phyloP scores from a whole-genome alignment of 1,140 invertebrate species.

The Nixonia krombeini region DNA sequence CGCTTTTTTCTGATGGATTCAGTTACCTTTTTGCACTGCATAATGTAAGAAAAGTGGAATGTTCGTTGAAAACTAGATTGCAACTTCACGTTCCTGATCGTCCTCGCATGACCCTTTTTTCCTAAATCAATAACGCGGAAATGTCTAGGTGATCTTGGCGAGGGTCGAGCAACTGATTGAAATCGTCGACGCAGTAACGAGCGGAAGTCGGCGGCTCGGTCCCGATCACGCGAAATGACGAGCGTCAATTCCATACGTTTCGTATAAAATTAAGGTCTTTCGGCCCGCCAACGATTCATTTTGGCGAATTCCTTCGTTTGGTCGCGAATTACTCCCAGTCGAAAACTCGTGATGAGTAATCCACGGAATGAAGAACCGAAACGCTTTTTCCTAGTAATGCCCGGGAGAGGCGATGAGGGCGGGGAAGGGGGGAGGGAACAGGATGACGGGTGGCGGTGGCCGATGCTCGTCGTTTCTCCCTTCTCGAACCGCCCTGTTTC shows the following conservation, averaged over 20 bases:
- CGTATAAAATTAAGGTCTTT: conserved; percentile 19
- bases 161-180: too few species aligned
- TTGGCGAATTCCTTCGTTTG: conserved; percentile 18
- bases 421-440: conserved; percentile 1
- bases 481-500: background rate
- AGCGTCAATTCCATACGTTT: conserved; percentile 6
- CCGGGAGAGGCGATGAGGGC: conserved; percentile 10
- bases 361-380: conserved; percentile 10
- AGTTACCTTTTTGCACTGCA: too few species aligned
- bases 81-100: too few species aligned
- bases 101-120: too few species aligned
- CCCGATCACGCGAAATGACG: conserved; percentile 17
- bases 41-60: too few species aligned
- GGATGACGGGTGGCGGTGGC: conserved; percentile 8
- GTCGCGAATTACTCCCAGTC: conserved; percentile 4
- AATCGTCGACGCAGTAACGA: conserved; percentile 10
- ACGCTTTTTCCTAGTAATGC: conserved; percentile 21
- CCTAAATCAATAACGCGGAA: too few species aligned
- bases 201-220: background rate
- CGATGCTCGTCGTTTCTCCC: conserved; percentile 11
- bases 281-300: conserved; percentile 8
- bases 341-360: conserved; percentile 30
- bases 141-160: too few species aligned
- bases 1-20: too few species aligned
- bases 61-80: too few species aligned